Conservation (phyloP, 2,113 vertebrate species). For the Sorex araneus region DNA sequence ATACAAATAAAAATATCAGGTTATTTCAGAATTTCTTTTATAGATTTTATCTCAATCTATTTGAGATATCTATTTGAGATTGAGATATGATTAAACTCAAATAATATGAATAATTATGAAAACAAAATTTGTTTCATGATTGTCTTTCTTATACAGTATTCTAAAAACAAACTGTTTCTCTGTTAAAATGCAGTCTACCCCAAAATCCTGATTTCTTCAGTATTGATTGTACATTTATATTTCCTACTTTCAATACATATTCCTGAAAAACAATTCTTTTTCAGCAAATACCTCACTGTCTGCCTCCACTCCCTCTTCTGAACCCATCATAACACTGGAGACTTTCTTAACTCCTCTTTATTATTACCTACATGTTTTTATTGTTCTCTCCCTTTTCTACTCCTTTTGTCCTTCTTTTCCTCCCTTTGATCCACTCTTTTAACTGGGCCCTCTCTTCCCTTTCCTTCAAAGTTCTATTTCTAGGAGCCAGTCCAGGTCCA, state of each 20-base stretch:
- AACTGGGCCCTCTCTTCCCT: not conserved
- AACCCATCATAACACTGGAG: not conserved
- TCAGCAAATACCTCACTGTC: constrained; percentile 28
- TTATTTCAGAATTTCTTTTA: not conserved
- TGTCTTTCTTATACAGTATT: not conserved
- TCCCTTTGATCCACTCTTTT: not conserved
- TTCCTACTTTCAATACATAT: not conserved
- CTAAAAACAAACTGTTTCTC: constrained; percentile 34
- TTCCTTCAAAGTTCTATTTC: constrained; percentile 25
- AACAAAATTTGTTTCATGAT: not conserved
- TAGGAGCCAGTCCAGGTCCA: not conserved
- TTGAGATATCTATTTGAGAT: no score
- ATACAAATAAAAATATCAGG: no score
- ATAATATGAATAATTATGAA: no score
- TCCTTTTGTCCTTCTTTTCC: not conserved
- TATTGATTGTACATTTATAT: not conserved
- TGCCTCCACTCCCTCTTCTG: constrained; percentile 8
- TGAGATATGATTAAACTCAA: no score
- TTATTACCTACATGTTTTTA: not conserved
- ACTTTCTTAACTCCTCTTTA: not conserved
- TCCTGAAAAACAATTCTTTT: not conserved
- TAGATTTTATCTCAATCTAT: no score
- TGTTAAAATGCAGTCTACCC: not conserved
- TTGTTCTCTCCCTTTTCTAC: not conserved
- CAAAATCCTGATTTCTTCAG: constrained; percentile 22